phyloP scores from a whole-genome alignment of 2,888 invertebrate genomes.

The Neoscelio sp. region DNA sequence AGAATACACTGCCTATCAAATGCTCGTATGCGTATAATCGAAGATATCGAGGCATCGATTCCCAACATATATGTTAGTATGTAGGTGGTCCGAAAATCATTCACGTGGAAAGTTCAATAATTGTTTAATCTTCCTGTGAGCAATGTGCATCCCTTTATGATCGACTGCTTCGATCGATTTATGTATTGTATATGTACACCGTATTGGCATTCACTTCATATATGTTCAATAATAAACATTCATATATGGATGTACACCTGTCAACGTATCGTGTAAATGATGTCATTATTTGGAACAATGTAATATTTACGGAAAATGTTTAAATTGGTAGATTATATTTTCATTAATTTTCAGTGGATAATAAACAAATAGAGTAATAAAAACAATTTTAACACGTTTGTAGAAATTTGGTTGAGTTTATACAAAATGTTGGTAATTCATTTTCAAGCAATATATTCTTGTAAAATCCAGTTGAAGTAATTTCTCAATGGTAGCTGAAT shows the following conservation, averaged over 20 bases:
- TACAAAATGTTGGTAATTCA: too few relatives aligned
- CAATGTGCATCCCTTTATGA: constrained; percentile 66
- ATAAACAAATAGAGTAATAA: too few relatives aligned
- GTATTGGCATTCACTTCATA: constrained; percentile 55
- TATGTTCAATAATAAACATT: constrained; percentile 56
- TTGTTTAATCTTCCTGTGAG: constrained; percentile 76
- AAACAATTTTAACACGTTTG: too few relatives aligned
- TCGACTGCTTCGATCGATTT: constrained; percentile 63
- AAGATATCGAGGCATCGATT: constrained; percentile 65
- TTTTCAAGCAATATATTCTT: too few relatives aligned
- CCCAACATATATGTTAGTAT: constrained; percentile 39
- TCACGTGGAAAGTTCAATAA: constrained; percentile 77
- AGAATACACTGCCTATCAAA: constrained; percentile 10
- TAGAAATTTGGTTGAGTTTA: too few relatives aligned
- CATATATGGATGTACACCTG: constrained; percentile 26
- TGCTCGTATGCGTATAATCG: constrained; percentile 45
- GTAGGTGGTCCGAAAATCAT: constrained; percentile 75
- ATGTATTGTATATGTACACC: constrained; percentile 53
- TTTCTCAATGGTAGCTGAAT: too few relatives aligned
- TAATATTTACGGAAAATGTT: too few relatives aligned
- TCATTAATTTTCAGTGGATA: too few relatives aligned
- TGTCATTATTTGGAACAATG: constrained; percentile 9
- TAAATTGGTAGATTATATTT: too few relatives aligned
- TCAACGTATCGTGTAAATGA: constrained; percentile 50
- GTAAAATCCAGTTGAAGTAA: too few relatives aligned